phyloP scores from a whole-genome alignment of 2,113 vertebrate species.

The Sander lucioperca region DNA sequence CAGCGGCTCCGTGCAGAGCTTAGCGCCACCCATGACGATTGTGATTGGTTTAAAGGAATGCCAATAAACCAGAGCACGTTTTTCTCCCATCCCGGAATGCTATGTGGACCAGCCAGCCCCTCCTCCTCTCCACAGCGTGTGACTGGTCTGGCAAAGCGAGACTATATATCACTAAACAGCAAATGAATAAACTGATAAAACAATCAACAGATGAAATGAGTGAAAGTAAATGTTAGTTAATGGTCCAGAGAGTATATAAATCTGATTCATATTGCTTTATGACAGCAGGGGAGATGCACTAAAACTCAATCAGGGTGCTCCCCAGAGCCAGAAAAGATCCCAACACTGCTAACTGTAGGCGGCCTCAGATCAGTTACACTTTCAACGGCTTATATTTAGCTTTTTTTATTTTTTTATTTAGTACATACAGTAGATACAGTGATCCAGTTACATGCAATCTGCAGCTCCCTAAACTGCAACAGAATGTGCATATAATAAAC shows the following conservation, averaged over 20 bases:
- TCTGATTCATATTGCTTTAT: background rate
- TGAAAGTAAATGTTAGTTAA: background rate
- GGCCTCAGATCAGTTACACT: constrained; percentile 19
- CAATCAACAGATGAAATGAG: background rate
- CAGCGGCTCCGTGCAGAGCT: no score
- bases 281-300: background rate
- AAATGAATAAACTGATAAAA: background rate
- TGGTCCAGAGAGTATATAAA: background rate
- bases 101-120: no score
- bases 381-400: background rate
- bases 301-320: background rate
- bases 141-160: no score
- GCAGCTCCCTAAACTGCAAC: constrained; percentile 45
- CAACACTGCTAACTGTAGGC: background rate
- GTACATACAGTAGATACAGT: constrained; percentile 6
- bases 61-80: no score
- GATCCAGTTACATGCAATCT: constrained; percentile 52
- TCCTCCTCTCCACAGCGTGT: no score
- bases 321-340: background rate
- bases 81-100: no score
- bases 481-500: constrained; percentile 27
- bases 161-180: no score
- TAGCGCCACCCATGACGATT: no score
- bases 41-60: no score
- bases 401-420: background rate